Evolutionary conservation across 2,888 invertebrate species (phyloP), one percentile per base, ranked within the genome.

Genomic region (Sarcophaga rosellei): DNA sequence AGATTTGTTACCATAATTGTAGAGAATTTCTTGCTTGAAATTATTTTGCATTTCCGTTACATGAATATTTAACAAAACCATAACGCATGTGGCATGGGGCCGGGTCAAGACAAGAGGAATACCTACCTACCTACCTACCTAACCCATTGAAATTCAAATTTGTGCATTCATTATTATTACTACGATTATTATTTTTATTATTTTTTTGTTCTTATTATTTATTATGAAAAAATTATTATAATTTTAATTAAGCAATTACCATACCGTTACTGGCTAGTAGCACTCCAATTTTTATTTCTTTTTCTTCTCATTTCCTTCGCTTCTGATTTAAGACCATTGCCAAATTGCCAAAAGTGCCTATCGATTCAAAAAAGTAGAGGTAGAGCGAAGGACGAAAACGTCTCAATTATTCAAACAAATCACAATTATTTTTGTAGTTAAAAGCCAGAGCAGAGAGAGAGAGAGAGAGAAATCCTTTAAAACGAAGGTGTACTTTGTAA

Each of bases 181-280:
- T 53, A 12, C 15, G 12, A 15, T 15, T 15, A 53, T 53, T 53
- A 53, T 53, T 53, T 53, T 53, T 53, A 53, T 53, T 47, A 35
- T 25, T 25, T n/a, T n/a, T n/a, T n/a, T 25, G 4, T 25, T 25
- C 25, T 25, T 25, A 25, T 15, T 47, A 47, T 53, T 53, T 53
- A 53, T 53, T 53, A 53, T 53, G 53, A 53, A 53, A 84, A 84
- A 81, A 35, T 35, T 35, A 35, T 84, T 81, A 84, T 86, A 86
- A 86, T 84, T 86, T 86, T 86, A 86, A 86, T 86, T 86, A 86
- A 86, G 84, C 86, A 86, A 86, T 86, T 86, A 86, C 80, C 69
- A 77, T 62, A 86, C 80, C 69, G 77, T 62, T n/a, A 63, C 65
- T 72, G n/a, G 63, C 77, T 70, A 81, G 70, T 86, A 78, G 78